A percentile compares a stretch with the other conserved stretches of the same genome.
Evolutionary conservation across 2,888 invertebrate species (phyloP).

Genomic region (Trichogramma dendrolimi): DNA sequence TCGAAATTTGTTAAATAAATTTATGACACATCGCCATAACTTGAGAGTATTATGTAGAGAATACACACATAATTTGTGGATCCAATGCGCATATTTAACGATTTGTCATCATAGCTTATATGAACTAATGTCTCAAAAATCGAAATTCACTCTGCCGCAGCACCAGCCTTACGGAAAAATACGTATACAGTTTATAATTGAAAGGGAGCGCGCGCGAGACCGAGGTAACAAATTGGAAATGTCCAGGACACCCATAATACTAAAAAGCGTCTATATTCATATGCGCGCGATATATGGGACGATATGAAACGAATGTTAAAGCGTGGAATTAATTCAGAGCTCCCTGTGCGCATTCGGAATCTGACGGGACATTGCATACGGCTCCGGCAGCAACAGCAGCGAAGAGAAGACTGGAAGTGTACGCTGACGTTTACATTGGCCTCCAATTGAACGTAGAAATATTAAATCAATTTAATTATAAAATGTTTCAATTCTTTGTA

Average conservation of each 20-base stretch:
- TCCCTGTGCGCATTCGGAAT: constrained; percentile 21
- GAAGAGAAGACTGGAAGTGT: not conserved
- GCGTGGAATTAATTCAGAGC: constrained; percentile 37
- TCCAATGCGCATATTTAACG: not conserved
- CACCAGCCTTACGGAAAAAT: constrained; percentile 8
- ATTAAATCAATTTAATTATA: constrained; percentile 28
- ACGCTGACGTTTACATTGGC: constrained; percentile 19
- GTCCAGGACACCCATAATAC: constrained; percentile 16
- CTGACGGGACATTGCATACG: not conserved
- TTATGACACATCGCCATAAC: not conserved
- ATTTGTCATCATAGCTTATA: not conserved
- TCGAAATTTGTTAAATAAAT: not conserved
- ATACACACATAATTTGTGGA: not conserved
- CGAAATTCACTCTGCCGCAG: not conserved
- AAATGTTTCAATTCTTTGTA: constrained; percentile 9
- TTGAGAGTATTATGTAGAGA: not conserved
- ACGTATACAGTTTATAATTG: constrained; percentile 20
- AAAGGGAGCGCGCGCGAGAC: not conserved
- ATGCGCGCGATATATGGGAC: not conserved
- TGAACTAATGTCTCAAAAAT: constrained; percentile 6
- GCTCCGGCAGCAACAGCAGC: not conserved
- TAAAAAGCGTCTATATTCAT: constrained; percentile 21
- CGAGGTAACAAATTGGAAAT: constrained; percentile 37
- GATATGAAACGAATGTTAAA: constrained; percentile 28
- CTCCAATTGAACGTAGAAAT: constrained; percentile 27